Percentiles rank a stretch among this genome's conserved stretches.
Evolutionary conservation across 92 coral and sea anemone genomes (phyloP).

Genomic region (Epizoanthus rinbou): DNA sequence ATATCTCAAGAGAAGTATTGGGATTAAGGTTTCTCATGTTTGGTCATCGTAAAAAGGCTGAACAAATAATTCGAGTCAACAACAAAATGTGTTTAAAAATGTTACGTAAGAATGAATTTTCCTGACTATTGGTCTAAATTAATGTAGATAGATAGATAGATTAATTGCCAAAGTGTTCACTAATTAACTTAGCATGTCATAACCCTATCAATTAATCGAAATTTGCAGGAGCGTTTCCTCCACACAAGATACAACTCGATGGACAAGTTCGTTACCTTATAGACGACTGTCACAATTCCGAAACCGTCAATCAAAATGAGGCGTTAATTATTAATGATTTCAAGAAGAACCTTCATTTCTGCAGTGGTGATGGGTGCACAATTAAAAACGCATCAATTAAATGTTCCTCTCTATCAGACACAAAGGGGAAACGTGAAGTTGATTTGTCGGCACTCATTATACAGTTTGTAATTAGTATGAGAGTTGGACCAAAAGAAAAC

Average conservation of each 20-base stretch:
- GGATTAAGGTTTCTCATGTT: not conserved
- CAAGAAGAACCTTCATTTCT: constrained; percentile 30
- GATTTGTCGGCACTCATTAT: not conserved
- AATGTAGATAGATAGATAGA: too few relatives aligned
- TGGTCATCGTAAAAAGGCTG: not conserved
- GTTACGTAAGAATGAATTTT: too few relatives aligned
- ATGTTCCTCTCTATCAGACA: not conserved
- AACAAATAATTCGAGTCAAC: not conserved
- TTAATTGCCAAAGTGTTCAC: not conserved
- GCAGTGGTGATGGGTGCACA: constrained; percentile 29
- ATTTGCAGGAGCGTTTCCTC: constrained; percentile 3
- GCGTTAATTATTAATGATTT: constrained; percentile 8
- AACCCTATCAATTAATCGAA: not conserved
- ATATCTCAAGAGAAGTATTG: too few relatives aligned
- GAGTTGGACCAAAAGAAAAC: constrained; percentile 4
- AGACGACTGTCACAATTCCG: not conserved
- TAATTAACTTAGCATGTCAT: too few relatives aligned
- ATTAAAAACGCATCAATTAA: constrained; percentile 10
- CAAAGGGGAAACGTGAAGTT: not conserved
- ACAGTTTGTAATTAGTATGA: constrained; percentile 3
- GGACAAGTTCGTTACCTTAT: constrained; percentile 18
- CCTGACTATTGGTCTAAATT: too few relatives aligned
- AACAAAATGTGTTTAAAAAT: too few relatives aligned
- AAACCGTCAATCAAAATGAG: not conserved
- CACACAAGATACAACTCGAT: constrained; percentile 24